Percentiles rank a stretch among this genome's conserved stretches.
Evolutionary conservation across 2,113 vertebrate genomes (phyloP).

Genomic region (Melanocharis versteri): DNA sequence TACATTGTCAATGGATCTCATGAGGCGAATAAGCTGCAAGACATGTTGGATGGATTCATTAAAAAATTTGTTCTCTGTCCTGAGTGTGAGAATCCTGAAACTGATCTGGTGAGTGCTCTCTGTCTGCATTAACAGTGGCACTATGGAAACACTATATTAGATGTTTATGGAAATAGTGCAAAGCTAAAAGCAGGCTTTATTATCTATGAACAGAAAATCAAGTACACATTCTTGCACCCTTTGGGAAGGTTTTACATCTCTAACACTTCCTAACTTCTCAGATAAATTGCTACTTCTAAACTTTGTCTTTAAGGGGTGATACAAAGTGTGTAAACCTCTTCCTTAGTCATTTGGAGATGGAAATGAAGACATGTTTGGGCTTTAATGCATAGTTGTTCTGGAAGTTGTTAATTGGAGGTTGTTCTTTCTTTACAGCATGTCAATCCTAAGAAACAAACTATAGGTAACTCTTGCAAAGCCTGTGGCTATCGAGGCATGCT

Average conservation of each 20-base stretch:
- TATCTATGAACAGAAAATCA: neutral
- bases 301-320: neutral
- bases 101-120: constrained; percentile 85
- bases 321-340: neutral
- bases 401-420: neutral
- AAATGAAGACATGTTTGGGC: neutral
- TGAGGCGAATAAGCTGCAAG: constrained; percentile 99
- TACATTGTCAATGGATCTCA: constrained; percentile 99
- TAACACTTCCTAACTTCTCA: neutral
- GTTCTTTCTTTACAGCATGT: constrained; percentile 81
- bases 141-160: rapidly evolving
- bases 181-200: neutral
- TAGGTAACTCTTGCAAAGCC: constrained; percentile 98
- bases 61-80: constrained; percentile 99
- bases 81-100: constrained; percentile 99
- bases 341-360: neutral
- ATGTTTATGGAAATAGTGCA: neutral
- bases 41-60: constrained; percentile 99
- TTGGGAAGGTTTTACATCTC: neutral
- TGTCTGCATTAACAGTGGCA: rapidly evolving
- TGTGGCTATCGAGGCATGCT: constrained; percentile 98
- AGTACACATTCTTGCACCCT: rapidly evolving
- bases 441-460: constrained; percentile 99
- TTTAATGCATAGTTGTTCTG: neutral
- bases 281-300: neutral